Evolutionary conservation across 2,797 vertebrate species (phyloP), one percentile per base, ranked within the genome.

Genomic region (Falco berigora): DNA sequence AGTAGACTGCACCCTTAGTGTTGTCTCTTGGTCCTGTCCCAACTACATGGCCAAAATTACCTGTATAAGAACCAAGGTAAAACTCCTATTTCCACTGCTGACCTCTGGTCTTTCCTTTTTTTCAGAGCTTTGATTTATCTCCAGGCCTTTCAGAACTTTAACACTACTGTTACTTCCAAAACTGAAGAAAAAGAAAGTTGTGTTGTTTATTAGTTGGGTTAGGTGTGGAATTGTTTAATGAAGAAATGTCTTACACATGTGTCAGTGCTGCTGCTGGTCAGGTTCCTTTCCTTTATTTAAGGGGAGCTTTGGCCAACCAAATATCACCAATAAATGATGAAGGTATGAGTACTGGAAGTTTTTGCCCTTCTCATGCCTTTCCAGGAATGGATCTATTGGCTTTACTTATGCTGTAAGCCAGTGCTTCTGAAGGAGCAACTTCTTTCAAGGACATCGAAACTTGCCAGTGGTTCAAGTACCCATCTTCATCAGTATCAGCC

Each of bases 391-490:
- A 78, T 80, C 24, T 68, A 14, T 36, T 88, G 16, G 12, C 36
- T 92, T 86, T 55, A 74, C 53, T 96, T 88, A 98, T 97, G 86
- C 95, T 97, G 80, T 97, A 98, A 38, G 97, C 98, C 69, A 98
- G 96, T 94, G 97, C 59, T 86, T 98, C 98, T 50, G 97, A 92
- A 80, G 97, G 97, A 27, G 97, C 91, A 80, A 98, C 97, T 97
- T 95, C 97, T 93, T 98, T 98, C 24, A 98, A 97, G 55, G 97
- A 96, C 38, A 98, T 96, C 8, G 98, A 96, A 71, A 98, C 97
- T 96, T 98, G 97, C 36, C 98, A 90, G 52, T 97, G 97, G 46
- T 98, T 98, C 93, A 99, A 97, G 96, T 98, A 98, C 34, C 97
- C 98, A 53, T 98, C 98, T 19, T 94, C 92, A 58, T 98, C 98